Evolutionary conservation across 1,140 invertebrate genomes (phyloP), one percentile per base, ranked within the genome.

Genomic region (Nasonia longicornis): DNA sequence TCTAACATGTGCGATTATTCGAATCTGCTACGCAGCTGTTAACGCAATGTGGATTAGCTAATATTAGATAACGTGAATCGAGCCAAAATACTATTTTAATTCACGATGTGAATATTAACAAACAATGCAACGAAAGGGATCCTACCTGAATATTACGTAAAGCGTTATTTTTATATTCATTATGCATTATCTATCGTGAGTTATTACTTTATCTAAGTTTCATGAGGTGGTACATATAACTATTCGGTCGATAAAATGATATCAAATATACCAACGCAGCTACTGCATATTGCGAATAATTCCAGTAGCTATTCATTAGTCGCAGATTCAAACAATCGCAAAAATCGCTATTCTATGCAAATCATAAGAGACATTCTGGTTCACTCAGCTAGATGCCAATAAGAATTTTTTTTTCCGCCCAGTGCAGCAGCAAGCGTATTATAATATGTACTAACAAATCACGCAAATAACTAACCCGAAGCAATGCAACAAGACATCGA

Each of bases 81-180:
- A 42, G 38, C 38, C 38, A 42, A 42, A 42, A 8, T 42, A 42
- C 38, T 42, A 42, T 42, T 63, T 20, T 6, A 63, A 63, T 20
- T 63, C 14, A 20, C 3, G 31, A 16, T 0, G 14, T 20, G 3
- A 11, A 11, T 38, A 42, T 72, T 72, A 38, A 42, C 35, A 72
- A 72, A 72, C 70, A 72, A 72, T 72, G 70, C 70, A 6, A 12
- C 29, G 10, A 11, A 35, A 4, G 42, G 20, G 20, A 22, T 42
- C 45, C 20, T 73, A n/a, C 29, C 70, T n/a, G 35, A 35, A 67
- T 76, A 70, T 63, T 22, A 58, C 63, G 45, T 29, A 31, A 82
- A 77, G 74, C 3, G n/a, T 8, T 42, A 42, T 42, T 42, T 42
- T 42, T 8, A 42, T 10, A 42, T 10, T 42, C 38, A 42, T 42